These are phyloP conservation scores for Vandiemenella viatica DNA, from an alignment of 2,888 invertebrate genomes.

Conservation along the genomic window DNA sequence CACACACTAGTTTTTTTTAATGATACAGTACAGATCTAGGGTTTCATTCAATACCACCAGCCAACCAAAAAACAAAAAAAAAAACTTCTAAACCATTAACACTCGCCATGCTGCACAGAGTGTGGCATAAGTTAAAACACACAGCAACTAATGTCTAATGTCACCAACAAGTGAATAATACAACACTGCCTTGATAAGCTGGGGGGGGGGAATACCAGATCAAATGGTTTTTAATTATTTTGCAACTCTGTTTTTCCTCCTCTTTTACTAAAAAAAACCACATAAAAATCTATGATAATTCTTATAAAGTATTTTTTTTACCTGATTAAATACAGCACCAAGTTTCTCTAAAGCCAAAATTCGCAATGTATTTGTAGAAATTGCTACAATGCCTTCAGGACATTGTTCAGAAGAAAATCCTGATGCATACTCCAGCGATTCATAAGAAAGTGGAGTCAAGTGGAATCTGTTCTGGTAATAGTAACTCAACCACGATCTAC, in stretches of 20 bases:
- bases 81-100: too few relatives aligned
- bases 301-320: constrained; percentile 15
- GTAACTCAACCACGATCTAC: constrained; percentile 95
- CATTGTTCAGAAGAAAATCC: constrained; percentile 93
- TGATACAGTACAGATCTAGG: too few relatives aligned
- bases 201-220: too few relatives aligned
- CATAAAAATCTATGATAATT: not conserved
- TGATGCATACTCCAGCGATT: constrained; percentile 91
- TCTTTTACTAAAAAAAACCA: not conserved
- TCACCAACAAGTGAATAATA: too few relatives aligned
- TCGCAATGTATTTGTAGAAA: constrained; percentile 90
- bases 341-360: constrained; percentile 96
- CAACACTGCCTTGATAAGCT: too few relatives aligned
- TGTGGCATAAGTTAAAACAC: too few relatives aligned
- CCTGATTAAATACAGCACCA: constrained; percentile 95
- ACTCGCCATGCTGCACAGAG: too few relatives aligned
- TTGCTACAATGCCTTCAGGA: constrained; percentile 97
- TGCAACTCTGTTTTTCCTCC: not conserved
- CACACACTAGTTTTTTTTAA: too few relatives aligned
- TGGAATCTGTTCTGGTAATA: constrained; percentile 95
- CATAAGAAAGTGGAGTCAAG: constrained; percentile 89
- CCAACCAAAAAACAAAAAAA: too few relatives aligned
- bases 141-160: too few relatives aligned
- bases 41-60: too few relatives aligned
- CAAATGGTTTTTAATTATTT: not conserved